Conservation (phyloP, 2,797 vertebrate species). For the Tangara arthus region DNA sequence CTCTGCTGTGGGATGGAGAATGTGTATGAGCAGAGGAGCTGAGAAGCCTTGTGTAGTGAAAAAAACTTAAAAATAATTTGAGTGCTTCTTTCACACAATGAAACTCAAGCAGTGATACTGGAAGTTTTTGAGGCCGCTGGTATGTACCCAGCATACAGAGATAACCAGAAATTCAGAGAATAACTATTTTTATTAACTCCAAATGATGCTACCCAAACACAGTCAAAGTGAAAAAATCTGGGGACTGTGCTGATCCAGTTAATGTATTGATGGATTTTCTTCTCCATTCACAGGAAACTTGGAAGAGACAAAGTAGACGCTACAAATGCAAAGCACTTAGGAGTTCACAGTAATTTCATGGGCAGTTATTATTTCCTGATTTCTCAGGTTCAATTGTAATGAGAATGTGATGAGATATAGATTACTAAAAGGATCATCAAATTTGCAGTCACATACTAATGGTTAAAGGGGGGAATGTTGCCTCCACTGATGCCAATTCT, state of each 20-base stretch:
- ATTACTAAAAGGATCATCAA: background rate
- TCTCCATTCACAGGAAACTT: background rate
- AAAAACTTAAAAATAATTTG: background rate
- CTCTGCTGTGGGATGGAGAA: background rate
- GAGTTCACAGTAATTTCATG: background rate
- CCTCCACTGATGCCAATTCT: background rate
- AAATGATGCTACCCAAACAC: background rate
- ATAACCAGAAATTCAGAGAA: background rate
- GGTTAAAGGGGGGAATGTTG: background rate
- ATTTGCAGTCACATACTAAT: background rate
- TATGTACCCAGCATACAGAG: background rate
- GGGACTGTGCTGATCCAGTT: background rate
- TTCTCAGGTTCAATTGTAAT: background rate
- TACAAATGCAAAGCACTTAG: background rate
- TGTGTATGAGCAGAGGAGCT: background rate
- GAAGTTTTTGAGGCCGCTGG: background rate
- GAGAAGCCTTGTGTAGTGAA: background rate
- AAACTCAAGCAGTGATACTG: background rate
- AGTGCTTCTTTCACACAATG: background rate
- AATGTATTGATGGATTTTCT: background rate
- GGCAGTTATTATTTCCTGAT: background rate
- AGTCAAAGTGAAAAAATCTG: background rate
- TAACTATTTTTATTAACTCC: background rate
- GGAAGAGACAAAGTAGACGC: background rate
- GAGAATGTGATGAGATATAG: background rate